Conservation (phyloP, 2,888 invertebrate genomes). For the Drosophila subsilvestris region DNA sequence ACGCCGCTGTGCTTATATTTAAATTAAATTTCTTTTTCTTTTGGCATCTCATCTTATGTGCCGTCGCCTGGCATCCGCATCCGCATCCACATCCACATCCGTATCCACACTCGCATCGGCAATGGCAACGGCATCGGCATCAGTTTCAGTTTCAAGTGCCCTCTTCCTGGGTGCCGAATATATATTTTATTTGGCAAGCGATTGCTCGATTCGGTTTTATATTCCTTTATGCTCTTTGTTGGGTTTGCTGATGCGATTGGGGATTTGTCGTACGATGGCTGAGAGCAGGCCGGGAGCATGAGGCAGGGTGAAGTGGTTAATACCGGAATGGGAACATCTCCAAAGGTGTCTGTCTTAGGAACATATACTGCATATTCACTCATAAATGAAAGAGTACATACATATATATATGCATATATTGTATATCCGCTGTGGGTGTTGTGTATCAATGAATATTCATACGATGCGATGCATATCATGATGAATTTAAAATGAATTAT, state of each 20-base stretch:
- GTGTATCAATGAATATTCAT: background rate
- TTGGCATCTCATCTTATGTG: slow-evolving; percentile 49
- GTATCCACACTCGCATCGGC: background rate
- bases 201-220: slow-evolving; percentile 58
- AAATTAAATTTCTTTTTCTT: slow-evolving; percentile 74
- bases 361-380: slow-evolving; percentile 19
- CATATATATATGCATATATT: slow-evolving; percentile 13
- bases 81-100: slow-evolving; percentile 10
- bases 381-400: slow-evolving; percentile 33
- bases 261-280: slow-evolving; percentile 51
- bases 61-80: slow-evolving; percentile 16
- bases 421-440: background rate
- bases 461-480: slow-evolving; percentile 1
- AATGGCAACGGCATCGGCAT: background rate
- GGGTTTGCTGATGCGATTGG: slow-evolving; percentile 50
- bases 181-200: slow-evolving; percentile 57
- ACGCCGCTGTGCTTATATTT: slow-evolving; percentile 80
- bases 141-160: slow-evolving; percentile 56
- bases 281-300: background rate
- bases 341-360: slow-evolving; percentile 19
- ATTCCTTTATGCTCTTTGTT: slow-evolving; percentile 56
- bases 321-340: slow-evolving; percentile 2
- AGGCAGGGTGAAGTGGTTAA: slow-evolving; percentile 3
- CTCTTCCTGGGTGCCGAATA: slow-evolving; percentile 50
- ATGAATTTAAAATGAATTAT: slow-evolving; percentile 41